A percentile compares a stretch with the other conserved stretches of the same genome.
phyloP scores from a whole-genome alignment of 2,888 invertebrate genomes.

The Ommatoiulus sabulosus region DNA sequence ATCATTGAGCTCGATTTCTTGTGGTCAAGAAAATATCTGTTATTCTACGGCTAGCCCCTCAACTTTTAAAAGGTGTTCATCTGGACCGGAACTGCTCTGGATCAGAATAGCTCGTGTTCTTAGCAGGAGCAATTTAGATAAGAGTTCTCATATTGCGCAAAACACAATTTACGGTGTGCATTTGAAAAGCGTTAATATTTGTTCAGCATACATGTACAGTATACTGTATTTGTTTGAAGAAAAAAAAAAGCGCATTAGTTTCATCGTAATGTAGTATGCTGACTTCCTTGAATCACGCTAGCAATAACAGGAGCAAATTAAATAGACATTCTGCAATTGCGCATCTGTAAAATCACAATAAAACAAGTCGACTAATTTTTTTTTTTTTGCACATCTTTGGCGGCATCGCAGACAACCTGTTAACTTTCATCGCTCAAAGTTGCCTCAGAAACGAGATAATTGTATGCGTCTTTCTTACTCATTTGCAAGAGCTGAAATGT shows the following conservation, averaged over 20 bases:
- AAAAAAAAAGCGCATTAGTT: neutral
- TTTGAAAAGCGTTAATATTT: neutral
- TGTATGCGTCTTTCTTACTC: neutral
- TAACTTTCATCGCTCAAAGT: neutral
- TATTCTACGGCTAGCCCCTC: too few species aligned
- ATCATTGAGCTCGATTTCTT: too few species aligned
- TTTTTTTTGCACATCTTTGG: neutral
- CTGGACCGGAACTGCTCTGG: too few species aligned
- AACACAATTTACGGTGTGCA: too few species aligned
- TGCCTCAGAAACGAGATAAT: too few species aligned
- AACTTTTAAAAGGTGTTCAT: too few species aligned
- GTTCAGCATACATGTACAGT: neutral
- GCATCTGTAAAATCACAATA: neutral
- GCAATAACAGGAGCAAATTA: neutral
- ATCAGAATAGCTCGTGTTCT: too few species aligned
- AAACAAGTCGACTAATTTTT: neutral
- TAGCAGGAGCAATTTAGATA: neutral
- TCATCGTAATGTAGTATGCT: neutral
- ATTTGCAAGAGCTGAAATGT: neutral
- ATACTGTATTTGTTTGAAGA: neutral
- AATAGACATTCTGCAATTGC: neutral
- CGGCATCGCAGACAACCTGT: neutral
- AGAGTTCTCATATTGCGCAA: neutral
- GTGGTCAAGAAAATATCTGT: too few species aligned
- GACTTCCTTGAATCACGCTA: neutral